A percentile compares a stretch with the other conserved stretches of the same genome.
Conservation (phyloP, 2,113 vertebrate species). For the Rhizomys pruinosus region DNA sequence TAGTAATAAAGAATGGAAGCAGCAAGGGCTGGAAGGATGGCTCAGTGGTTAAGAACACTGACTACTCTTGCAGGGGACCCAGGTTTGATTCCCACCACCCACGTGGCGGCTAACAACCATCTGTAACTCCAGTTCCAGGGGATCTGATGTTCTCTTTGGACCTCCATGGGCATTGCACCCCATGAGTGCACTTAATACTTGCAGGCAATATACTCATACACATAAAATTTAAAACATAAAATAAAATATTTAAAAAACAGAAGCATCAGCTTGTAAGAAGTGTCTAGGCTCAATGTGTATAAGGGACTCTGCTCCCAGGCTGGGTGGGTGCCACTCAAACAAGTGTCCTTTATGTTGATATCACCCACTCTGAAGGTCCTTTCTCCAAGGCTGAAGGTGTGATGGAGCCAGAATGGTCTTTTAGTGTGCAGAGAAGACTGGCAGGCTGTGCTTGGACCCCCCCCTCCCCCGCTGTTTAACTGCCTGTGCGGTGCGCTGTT, state of each 20-base stretch:
- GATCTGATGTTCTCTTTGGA: too few relatives aligned
- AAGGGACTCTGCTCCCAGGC: background rate
- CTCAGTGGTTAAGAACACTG: too few relatives aligned
- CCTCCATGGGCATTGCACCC: too few relatives aligned
- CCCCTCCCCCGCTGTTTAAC: background rate
- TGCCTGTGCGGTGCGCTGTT: background rate
- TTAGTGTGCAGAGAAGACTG: background rate
- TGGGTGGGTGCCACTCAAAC: background rate
- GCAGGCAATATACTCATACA: too few relatives aligned
- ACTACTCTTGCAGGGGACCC: too few relatives aligned
- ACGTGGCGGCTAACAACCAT: too few relatives aligned
- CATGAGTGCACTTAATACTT: too few relatives aligned
- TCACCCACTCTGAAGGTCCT: background rate
- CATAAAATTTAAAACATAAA: too few relatives aligned
- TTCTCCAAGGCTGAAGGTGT: background rate
- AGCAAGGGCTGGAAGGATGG: too few relatives aligned
- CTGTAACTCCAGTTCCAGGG: too few relatives aligned
- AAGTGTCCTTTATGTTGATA: background rate
- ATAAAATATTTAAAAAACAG: background rate
- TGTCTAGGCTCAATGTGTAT: background rate
- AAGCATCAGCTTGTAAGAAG: slow-evolving; percentile 60
- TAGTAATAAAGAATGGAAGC: slow-evolving; percentile 80
- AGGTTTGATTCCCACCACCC: too few relatives aligned
- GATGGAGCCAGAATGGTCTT: background rate
- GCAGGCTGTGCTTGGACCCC: background rate